phyloP scores from a whole-genome alignment of 2,888 invertebrate species.

The Ceraclea dissimilis region DNA sequence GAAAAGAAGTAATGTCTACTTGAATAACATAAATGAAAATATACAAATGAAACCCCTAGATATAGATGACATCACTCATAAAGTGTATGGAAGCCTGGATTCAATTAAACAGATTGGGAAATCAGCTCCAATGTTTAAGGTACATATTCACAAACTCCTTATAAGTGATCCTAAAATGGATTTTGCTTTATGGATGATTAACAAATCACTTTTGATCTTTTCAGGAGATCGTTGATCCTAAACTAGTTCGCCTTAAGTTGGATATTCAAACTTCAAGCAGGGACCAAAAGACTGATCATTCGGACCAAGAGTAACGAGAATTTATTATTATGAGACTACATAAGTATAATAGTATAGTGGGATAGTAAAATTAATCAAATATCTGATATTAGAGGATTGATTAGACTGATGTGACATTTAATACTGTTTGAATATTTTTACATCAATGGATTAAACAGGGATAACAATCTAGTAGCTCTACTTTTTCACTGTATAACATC shows the following conservation, averaged over 20 bases:
- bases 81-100: background rate
- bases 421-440: too few relatives aligned
- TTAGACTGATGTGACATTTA: too few relatives aligned
- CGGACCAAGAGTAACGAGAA: too few relatives aligned
- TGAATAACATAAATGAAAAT: background rate
- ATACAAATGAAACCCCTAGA: background rate
- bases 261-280: constrained; percentile 36
- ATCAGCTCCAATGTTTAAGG: background rate
- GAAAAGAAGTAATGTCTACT: background rate
- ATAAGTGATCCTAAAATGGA: background rate
- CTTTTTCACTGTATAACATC: too few relatives aligned
- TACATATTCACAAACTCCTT: background rate
- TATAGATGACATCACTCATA: background rate
- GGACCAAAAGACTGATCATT: background rate
- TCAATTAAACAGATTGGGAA: background rate
- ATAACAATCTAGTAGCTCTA: too few relatives aligned
- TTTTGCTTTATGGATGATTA: background rate
- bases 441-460: too few relatives aligned
- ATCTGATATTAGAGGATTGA: too few relatives aligned
- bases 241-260: constrained; percentile 43
- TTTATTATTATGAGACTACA: too few relatives aligned
- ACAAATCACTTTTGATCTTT: constrained; percentile 17
- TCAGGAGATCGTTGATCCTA: constrained; percentile 45
- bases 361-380: too few relatives aligned
- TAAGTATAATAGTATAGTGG: too few relatives aligned